These are phyloP conservation scores for Gymnocypris eckloni DNA, from an alignment of 2,797 vertebrate genomes.

Conservation along the genomic window DNA sequence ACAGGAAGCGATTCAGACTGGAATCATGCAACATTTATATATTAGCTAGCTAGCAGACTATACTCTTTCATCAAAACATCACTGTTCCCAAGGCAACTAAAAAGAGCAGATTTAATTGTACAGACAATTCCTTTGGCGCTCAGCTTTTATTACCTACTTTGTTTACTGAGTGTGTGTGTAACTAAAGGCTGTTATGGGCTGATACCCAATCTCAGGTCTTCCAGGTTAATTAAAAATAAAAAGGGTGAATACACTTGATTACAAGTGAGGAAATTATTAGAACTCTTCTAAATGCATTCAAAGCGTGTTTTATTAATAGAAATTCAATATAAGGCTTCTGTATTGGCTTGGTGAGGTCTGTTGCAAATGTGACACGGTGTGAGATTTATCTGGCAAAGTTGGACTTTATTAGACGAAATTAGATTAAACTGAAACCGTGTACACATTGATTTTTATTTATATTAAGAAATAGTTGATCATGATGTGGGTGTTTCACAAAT, in stretches of 20 bases:
- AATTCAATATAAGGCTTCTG: neutral
- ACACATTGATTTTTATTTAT: neutral
- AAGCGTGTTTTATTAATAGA: neutral
- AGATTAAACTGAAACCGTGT: neutral
- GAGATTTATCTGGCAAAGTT: neutral
- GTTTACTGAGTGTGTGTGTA: neutral
- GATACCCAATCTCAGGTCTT: slow-evolving; percentile 17
- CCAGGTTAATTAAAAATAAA: slow-evolving; percentile 36
- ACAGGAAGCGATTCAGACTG: neutral
- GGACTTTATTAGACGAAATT: neutral
- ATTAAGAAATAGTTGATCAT: neutral
- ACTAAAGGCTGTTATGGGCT: slow-evolving; percentile 11
- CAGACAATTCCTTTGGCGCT: slow-evolving; percentile 11
- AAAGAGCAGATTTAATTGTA: slow-evolving; percentile 38
- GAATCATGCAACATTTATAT: slow-evolving; percentile 31
- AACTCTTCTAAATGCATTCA: neutral
- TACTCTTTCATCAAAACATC: slow-evolving; percentile 4
- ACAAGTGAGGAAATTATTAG: neutral
- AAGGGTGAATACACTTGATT: slow-evolving; percentile 14
- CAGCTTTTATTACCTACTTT: slow-evolving; percentile 16
- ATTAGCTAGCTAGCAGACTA: slow-evolving; percentile 29
- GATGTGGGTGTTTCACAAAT: neutral
- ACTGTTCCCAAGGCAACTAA: slow-evolving; percentile 39
- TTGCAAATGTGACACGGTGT: neutral
- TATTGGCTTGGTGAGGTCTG: neutral